These are phyloP conservation scores for Crossocerus cetratus DNA, from an alignment of 2,888 invertebrate species.

Conservation along the genomic window DNA sequence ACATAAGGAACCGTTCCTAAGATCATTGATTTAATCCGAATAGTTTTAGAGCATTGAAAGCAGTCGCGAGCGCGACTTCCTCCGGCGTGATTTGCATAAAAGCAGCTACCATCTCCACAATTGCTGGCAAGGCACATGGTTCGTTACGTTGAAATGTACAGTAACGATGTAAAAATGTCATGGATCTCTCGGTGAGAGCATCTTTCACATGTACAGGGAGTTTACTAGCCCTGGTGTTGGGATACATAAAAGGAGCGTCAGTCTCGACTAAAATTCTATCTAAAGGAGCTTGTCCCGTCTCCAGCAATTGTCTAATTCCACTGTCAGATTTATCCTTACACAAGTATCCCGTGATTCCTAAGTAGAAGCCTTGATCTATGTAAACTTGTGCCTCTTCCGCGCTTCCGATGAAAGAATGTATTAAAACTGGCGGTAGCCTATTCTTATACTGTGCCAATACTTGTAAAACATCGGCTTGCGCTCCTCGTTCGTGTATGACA, in stretches of 20 bases:
- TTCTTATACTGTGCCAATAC: slow-evolving; percentile 81
- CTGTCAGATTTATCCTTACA: slow-evolving; percentile 96
- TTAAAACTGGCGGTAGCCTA: slow-evolving; percentile 87
- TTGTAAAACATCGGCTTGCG: slow-evolving; percentile 89
- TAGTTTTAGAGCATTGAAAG: slow-evolving; percentile 93
- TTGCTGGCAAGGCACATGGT: slow-evolving; percentile 94
- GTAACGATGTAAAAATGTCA: slow-evolving; percentile 90
- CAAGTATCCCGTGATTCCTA: slow-evolving; percentile 90
- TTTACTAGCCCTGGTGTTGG: slow-evolving; percentile 95
- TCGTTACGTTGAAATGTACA: slow-evolving; percentile 98
- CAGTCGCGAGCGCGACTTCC: slow-evolving; percentile 93
- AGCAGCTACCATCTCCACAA: slow-evolving; percentile 96
- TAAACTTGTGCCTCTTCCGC: slow-evolving; percentile 90
- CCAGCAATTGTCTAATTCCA: slow-evolving; percentile 90
- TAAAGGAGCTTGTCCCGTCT: slow-evolving; percentile 88
- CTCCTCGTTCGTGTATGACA: slow-evolving; percentile 94
- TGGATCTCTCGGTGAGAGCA: slow-evolving; percentile 90
- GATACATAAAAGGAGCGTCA: slow-evolving; percentile 97
- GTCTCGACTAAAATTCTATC: slow-evolving; percentile 93
- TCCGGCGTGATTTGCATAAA: slow-evolving; percentile 92
- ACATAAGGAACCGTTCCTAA: slow-evolving; percentile 28
- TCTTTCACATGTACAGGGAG: slow-evolving; percentile 92
- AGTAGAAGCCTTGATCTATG: slow-evolving; percentile 90
- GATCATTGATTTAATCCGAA: slow-evolving; percentile 90
- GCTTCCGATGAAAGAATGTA: slow-evolving; percentile 95